A percentile compares a stretch with the other conserved stretches of the same genome.
phyloP scores from a whole-genome alignment of 2,888 invertebrate genomes.

The Reticulitermes lucifugus region DNA sequence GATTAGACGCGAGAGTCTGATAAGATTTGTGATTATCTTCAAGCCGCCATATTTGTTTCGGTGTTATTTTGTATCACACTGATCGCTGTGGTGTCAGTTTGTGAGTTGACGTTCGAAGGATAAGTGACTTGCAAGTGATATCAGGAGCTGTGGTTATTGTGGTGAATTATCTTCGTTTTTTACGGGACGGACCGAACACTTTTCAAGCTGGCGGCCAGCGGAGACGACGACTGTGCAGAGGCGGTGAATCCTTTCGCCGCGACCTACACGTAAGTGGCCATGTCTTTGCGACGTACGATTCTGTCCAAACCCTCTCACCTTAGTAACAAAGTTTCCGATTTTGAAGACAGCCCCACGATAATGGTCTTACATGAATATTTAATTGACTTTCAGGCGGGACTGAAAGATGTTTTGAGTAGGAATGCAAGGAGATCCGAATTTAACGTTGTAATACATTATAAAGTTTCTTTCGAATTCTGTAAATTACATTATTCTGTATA shows the following conservation, averaged over 20 bases:
- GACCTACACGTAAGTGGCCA: slow-evolving; percentile 62
- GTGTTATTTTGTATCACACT: neutral
- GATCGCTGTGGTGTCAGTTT: neutral
- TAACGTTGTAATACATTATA: too few species aligned
- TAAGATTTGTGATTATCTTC: slow-evolving; percentile 1
- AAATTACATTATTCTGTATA: too few species aligned
- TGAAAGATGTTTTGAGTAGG: too few species aligned
- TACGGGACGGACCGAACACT: neutral
- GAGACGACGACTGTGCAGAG: slow-evolving; percentile 56
- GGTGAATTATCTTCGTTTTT: neutral
- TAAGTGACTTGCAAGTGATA: slow-evolving; percentile 7
- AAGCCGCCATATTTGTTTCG: neutral
- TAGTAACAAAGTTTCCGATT: too few species aligned
- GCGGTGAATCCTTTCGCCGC: slow-evolving; percentile 62
- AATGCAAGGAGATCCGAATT: too few species aligned
- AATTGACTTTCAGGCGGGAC: too few species aligned
- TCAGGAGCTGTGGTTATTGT: neutral
- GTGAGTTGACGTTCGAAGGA: neutral
- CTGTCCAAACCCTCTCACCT: too few species aligned
- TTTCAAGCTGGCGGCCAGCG: slow-evolving; percentile 43
- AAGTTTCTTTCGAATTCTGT: too few species aligned
- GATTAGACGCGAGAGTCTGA: slow-evolving; percentile 1
- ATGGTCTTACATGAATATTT: too few species aligned
- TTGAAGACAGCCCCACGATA: too few species aligned
- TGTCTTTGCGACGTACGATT: too few species aligned